phyloP scores from a whole-genome alignment of 2,888 invertebrate genomes.

The Drosophila putrida region DNA sequence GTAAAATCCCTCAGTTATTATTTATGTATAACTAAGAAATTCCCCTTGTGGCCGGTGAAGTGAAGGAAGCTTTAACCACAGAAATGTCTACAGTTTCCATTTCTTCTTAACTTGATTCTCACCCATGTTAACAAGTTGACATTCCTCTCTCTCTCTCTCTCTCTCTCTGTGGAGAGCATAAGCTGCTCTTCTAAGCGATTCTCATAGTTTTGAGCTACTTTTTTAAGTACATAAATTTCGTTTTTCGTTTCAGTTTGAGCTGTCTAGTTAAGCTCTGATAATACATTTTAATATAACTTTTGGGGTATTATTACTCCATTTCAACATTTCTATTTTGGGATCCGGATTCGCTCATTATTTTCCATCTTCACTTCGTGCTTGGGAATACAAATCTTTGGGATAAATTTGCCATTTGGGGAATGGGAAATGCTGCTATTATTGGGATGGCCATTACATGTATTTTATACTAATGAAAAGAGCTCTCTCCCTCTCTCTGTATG shows the following conservation, averaged over 20 bases:
- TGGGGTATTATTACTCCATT: constrained; percentile 17
- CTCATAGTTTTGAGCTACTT: neutral
- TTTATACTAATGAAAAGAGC: constrained; percentile 58
- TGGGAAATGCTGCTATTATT: constrained; percentile 19
- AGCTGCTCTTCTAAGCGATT: neutral
- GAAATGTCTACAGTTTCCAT: neutral
- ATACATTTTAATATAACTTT: constrained; percentile 8
- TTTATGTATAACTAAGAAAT: constrained; percentile 38
- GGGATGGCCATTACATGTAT: constrained; percentile 24
- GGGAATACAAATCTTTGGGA: constrained; percentile 19
- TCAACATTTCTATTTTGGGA: constrained; percentile 4
- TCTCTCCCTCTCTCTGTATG: neutral
- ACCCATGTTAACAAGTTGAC: neutral
- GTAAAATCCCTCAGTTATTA: constrained; percentile 15
- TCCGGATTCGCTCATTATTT: constrained; percentile 42
- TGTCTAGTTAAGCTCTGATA: neutral
- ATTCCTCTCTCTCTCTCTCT: neutral
- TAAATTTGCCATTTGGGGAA: constrained; percentile 7
- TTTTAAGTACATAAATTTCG: neutral
- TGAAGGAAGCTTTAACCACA: constrained; percentile 7
- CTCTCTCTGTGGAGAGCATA: neutral
- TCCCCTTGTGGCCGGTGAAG: constrained; percentile 15
- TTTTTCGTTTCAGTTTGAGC: neutral
- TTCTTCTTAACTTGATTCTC: neutral
- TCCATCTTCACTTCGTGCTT: constrained; percentile 16